These are phyloP conservation scores for Mimachlamys varia DNA, from an alignment of 2,888 invertebrate species.

Conservation along the genomic window DNA sequence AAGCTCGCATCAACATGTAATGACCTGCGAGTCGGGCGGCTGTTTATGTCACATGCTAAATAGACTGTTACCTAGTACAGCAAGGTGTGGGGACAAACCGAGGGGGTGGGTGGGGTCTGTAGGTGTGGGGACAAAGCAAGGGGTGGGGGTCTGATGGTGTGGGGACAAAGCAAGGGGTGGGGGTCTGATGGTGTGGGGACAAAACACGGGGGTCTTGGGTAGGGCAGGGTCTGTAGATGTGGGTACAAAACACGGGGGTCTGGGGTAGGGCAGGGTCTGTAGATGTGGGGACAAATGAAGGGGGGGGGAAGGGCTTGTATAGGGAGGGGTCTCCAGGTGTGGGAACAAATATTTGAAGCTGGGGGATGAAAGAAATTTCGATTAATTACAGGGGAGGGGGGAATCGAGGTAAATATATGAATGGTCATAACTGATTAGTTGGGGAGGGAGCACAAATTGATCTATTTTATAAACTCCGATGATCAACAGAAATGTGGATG, in stretches of 20 bases:
- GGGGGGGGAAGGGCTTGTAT: too few species aligned
- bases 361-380: too few species aligned
- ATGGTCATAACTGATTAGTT: background rate
- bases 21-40: background rate
- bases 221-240: background rate
- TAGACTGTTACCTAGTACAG: background rate
- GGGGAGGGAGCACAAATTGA: background rate
- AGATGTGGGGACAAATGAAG: too few species aligned
- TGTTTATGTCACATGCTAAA: background rate
- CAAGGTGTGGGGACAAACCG: too few species aligned
- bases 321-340: background rate
- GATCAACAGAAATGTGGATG: background rate
- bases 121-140: background rate
- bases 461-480: too few species aligned
- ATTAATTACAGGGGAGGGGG: background rate
- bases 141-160: background rate
- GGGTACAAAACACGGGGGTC: too few species aligned
- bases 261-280: too few species aligned
- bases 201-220: too few species aligned
- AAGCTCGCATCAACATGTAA: background rate
- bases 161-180: background rate
- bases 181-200: background rate
- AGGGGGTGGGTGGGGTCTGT: background rate
- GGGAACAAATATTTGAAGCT: too few species aligned
- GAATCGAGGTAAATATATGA: background rate